These are phyloP conservation scores for Leptinotarsa defecta DNA, from an alignment of 1,140 invertebrate species.

Conservation along the genomic window DNA sequence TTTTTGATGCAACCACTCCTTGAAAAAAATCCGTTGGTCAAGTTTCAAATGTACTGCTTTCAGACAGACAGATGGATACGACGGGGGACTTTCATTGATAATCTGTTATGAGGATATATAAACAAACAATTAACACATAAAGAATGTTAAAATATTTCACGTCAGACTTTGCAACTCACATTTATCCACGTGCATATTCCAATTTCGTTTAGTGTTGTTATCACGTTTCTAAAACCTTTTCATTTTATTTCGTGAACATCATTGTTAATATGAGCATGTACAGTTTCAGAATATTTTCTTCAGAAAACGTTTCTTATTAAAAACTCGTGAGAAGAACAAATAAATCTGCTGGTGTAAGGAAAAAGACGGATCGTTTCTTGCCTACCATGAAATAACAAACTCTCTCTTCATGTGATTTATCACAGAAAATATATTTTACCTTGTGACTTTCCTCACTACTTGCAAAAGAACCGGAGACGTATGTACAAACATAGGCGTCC, in stretches of 20 bases:
- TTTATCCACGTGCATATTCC: not conserved
- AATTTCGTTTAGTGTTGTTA: too few species aligned
- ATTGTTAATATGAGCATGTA: not conserved
- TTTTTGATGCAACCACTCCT: too few species aligned
- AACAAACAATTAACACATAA: too few species aligned
- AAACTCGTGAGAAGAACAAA: not conserved
- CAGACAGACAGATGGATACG: too few species aligned
- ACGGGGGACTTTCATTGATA: too few species aligned
- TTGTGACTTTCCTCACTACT: not conserved
- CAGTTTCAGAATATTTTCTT: conserved; percentile 1
- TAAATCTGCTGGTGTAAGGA: not conserved
- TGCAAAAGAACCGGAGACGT: not conserved
- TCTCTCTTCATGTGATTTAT: conserved; percentile 8
- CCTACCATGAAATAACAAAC: conserved; percentile 2
- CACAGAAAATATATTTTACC: conserved; percentile 5
- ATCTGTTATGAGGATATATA: too few species aligned
- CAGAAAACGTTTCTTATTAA: conserved; percentile 5
- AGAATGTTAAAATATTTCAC: too few species aligned
- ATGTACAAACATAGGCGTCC: not conserved
- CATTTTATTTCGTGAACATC: not conserved
- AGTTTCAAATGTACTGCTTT: too few species aligned
- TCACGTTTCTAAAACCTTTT: too few species aligned
- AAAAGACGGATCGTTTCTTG: conserved; percentile 3
- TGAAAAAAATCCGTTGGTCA: too few species aligned
- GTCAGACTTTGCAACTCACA: too few species aligned